phyloP scores from a whole-genome alignment of 1,140 invertebrate species.

The Lepidotrigona ventralis region DNA sequence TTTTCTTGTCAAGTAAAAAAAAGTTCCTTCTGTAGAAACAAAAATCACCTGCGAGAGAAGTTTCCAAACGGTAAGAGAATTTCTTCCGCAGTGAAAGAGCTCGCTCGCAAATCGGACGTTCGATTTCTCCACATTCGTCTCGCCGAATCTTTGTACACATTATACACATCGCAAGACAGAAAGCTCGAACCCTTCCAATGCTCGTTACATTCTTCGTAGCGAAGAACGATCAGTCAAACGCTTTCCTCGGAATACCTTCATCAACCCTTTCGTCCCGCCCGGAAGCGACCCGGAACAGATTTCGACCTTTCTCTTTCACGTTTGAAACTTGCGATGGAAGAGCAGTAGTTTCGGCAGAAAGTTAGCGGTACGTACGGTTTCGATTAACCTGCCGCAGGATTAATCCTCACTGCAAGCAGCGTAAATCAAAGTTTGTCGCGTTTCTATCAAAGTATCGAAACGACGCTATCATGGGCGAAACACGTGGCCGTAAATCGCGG shows the following conservation, averaged over 20 bases:
- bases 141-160: too few relatives aligned
- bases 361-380: constrained; percentile 58
- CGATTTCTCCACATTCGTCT: too few relatives aligned
- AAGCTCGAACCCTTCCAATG: not conserved
- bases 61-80: not conserved
- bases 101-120: too few relatives aligned
- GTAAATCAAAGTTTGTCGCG: constrained; percentile 65
- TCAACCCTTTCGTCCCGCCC: not conserved
- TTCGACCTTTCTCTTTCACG: not conserved
- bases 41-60: constrained; percentile 43
- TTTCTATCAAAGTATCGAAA: constrained; percentile 27
- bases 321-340: not conserved
- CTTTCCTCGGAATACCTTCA: not conserved
- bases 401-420: constrained; percentile 69
- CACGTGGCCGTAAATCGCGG: not conserved
- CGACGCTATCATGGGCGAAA: not conserved
- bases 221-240: not conserved
- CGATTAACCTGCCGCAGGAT: constrained; percentile 53
- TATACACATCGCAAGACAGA: not conserved
- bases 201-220: too few relatives aligned
- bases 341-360: constrained; percentile 46
- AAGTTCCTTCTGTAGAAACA: too few relatives aligned
- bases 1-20: too few relatives aligned
- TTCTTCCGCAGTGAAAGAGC: too few relatives aligned
- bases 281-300: not conserved